phyloP scores from a whole-genome alignment of 2,888 invertebrate genomes.

The Leptinotarsa haldemani region DNA sequence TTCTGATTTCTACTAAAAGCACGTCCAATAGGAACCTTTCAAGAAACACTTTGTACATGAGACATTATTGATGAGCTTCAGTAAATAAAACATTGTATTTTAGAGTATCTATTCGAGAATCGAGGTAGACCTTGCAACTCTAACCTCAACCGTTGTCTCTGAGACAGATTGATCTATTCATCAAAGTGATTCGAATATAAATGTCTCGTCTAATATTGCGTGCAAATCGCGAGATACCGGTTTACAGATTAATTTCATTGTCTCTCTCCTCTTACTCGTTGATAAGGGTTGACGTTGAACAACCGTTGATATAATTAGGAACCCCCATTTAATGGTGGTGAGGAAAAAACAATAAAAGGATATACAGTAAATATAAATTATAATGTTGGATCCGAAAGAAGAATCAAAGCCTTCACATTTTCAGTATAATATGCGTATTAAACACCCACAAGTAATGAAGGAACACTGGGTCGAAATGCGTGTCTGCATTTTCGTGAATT shows the following conservation, averaged over 20 bases:
- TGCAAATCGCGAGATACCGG: neutral
- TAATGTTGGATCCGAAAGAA: neutral
- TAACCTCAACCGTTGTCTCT: neutral
- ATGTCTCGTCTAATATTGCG: neutral
- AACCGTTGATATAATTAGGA: neutral
- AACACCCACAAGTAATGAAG: no score
- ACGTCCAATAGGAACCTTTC: no score
- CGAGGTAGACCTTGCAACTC: neutral
- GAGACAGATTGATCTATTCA: neutral
- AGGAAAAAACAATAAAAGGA: neutral
- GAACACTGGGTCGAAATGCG: no score
- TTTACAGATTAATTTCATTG: neutral
- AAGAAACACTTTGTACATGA: no score
- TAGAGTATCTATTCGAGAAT: no score
- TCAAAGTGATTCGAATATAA: conserved; percentile 2
- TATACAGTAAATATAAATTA: neutral
- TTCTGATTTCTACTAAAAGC: no score
- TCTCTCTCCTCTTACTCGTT: neutral
- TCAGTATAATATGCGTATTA: no score
- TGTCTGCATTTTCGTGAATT: no score
- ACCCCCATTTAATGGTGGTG: neutral
- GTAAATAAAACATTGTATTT: no score
- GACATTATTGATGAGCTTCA: no score
- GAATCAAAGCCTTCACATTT: no score
- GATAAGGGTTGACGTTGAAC: neutral